A percentile compares a stretch with the other conserved stretches of the same genome.
phyloP scores from a whole-genome alignment of 53 echinoderm and acorn worm genomes.

The Zoroaster sp. region DNA sequence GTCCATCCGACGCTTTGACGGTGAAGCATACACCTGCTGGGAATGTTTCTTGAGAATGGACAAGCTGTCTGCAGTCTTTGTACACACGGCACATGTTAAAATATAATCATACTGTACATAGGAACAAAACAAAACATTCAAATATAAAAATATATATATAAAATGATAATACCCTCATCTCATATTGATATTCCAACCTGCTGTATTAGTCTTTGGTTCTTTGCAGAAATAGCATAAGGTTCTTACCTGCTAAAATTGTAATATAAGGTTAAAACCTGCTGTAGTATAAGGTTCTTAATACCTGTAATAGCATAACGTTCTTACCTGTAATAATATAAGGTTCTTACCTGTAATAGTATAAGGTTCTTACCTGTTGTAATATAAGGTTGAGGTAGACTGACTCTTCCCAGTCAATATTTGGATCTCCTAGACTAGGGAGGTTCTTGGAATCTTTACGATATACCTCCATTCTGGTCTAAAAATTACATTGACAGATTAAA shows the following conservation, averaged over 20 bases:
- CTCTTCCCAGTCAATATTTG: constrained; percentile 95
- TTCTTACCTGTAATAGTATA: not conserved
- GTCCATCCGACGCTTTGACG: constrained; percentile 89
- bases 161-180: too few relatives aligned
- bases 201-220: too few relatives aligned
- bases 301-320: too few relatives aligned
- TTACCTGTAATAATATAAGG: too few relatives aligned
- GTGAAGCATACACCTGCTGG: constrained; percentile 77
- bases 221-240: not conserved
- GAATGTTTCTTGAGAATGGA: constrained; percentile 85
- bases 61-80: constrained; percentile 76
- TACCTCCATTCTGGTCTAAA: constrained; percentile 79
- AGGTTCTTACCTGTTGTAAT: constrained; percentile 84
- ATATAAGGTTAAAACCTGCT: too few relatives aligned
- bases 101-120: constrained; percentile 86
- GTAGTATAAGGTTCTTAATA: too few relatives aligned
- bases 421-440: constrained; percentile 92
- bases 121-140: not conserved
- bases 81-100: constrained; percentile 95
- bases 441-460: constrained; percentile 95
- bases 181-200: too few relatives aligned
- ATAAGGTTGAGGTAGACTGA: constrained; percentile 98
- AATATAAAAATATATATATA: not conserved
- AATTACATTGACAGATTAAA: not conserved
- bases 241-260: too few relatives aligned